Base-by-base conservation (phyloP, 2,113 vertebrate species). In the Melanostigma gelatinosum region DNA sequence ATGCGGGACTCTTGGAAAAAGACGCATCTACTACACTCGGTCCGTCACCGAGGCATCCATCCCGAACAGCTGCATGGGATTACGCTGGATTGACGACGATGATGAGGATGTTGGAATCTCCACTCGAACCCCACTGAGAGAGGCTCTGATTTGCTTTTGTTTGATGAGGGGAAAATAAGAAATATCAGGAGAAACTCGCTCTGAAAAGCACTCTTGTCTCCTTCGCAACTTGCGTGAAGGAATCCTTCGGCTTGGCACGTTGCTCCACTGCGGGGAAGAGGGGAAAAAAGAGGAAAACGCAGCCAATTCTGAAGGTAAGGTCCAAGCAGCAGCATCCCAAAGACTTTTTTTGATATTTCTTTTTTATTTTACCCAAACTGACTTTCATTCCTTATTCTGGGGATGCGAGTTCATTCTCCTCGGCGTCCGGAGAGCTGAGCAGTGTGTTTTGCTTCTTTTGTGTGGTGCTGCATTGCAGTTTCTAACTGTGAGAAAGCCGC, bases 1-100 rank as follows among this genome's bases (percentile, higher is more conserved):
- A 95, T 96, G 96, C 94, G 93, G 95, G 96, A 98, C 96, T 93
- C 92, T 88, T 90, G 82, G 96, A 96, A 95, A 91, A 95, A 93
- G 91, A 90, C 91, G 93, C 92, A 94, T 93, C 92, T 89, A 64
- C 92, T 89, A 54, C 86, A 80, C 89, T 88, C 85, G 70, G 90
- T 92, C 92, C 91, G 87, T 80, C 88, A 87, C 65, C 80, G 67
- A 85, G 44, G 77, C 85, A 79, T 88, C 83, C 82, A 89, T 90
- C 86, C 89, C 79, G 75, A 62, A 60, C 82, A 76, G 70, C 77
- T 70, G 70, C 63, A 34, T 63, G 79, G 92, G 92, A 93, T 88
- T 91, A 83, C 66, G 57, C 77, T 65, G 20, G 77, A 85, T 27
- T 77, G 61, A 68, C 29, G 58, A 18, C 29, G 58, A 3, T 80